Evolutionary conservation across 1,140 invertebrate species (phyloP), one percentile per base, ranked within the genome.

Genomic region (Listronotus bonariensis): DNA sequence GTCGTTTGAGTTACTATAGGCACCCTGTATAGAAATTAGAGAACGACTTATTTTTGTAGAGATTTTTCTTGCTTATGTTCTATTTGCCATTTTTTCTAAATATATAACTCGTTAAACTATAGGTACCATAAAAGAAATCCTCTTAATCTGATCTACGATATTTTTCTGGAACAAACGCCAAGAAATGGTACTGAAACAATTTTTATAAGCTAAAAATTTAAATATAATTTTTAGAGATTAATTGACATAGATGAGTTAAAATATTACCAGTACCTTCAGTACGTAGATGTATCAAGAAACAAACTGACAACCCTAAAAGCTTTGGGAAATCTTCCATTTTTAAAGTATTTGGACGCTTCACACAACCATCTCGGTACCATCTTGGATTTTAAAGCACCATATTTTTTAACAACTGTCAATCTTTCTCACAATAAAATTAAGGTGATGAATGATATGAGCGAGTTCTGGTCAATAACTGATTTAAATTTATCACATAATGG

Each of bases 381-480:
- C 12, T 55, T 76, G 36, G 56, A 74, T 57, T 76, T 76, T 52
- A 69, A 66, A 38, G 32, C 73, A 2, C 73, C 74, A 12, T 70
- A 64, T 59, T 67, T 70, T 65, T 62, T 76, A 36, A 71, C 65
- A 11, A 57, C 36, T 15, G 74, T 72, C 3, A 73, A 75, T 62
- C 69, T 68, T 20, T 68, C 72, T 7, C 26, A 68, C 18, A 76
- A 76, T 43, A 57, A 58, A 8, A 65, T 75, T 8, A 52, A 41
- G 40, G 12, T 51, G 15, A 74, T 76, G 38, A 43, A 40, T 1
- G 65, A 76, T 65, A 53, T 76, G 15, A 67, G 61, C 12, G 57
- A 58, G 5, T 76, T 76, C 59, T 76, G 74, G 74, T 74, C 74
- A 0, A 60, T 76, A 0, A 63, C 69, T n/a, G 57, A 72, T 56